Percentiles rank a stretch among this genome's conserved stretches.
Conservation (phyloP, 2,797 vertebrate species). For the Lithobates sylvaticus region DNA sequence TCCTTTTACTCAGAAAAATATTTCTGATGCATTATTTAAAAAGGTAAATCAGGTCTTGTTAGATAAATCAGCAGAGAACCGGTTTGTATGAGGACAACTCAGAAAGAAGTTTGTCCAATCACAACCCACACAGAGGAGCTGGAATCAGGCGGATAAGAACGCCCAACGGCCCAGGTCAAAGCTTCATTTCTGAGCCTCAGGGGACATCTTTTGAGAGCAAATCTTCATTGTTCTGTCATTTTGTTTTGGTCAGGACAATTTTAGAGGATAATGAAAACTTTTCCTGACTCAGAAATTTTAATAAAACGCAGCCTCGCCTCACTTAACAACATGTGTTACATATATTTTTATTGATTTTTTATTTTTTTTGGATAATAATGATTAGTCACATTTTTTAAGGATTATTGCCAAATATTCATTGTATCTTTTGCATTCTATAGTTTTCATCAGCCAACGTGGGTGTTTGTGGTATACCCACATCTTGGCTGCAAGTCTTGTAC, state of each 20-base stretch:
- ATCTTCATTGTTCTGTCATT: slow-evolving; percentile 6
- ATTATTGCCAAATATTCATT: neutral
- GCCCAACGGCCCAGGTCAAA: slow-evolving; percentile 14
- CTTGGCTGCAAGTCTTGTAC: no score
- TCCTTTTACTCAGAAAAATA: slow-evolving; percentile 1
- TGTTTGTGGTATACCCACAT: neutral
- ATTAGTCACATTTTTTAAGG: neutral
- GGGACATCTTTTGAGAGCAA: slow-evolving; percentile 6
- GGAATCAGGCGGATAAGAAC: neutral
- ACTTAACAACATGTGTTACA: slow-evolving; percentile 18
- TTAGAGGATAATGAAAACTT: slow-evolving; percentile 11
- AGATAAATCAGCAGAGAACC: slow-evolving; percentile 36
- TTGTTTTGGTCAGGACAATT: slow-evolving; percentile 23
- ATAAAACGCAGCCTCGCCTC: slow-evolving; percentile 6
- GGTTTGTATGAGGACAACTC: slow-evolving; percentile 31
- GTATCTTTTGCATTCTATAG: neutral
- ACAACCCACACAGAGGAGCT: neutral
- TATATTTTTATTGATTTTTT: slow-evolving; percentile 4
- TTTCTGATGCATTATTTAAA: neutral
- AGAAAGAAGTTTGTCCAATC: slow-evolving; percentile 9
- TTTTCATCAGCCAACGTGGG: neutral
- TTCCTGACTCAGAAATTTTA: slow-evolving; percentile 11
- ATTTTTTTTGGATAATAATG: neutral
- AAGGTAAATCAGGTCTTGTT: neutral
- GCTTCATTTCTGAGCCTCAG: neutral